Percentiles rank a stretch among this genome's conserved stretches.
Conservation (phyloP, 53 echinoderm and acorn worm genomes). For the Paelopatides confundens region DNA sequence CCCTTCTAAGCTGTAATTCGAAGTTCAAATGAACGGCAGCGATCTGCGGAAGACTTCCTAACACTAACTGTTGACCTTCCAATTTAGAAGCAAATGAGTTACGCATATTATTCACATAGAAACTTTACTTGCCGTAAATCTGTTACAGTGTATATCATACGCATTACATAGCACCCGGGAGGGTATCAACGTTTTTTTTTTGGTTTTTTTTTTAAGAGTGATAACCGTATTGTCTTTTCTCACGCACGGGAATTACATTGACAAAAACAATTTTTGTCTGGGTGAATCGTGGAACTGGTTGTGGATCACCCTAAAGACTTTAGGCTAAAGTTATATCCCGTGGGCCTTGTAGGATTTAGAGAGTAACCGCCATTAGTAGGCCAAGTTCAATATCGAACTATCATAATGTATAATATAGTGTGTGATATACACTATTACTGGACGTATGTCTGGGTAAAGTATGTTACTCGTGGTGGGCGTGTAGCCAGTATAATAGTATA, state of each 20-base stretch:
- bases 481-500: too few relatives aligned
- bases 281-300: background rate
- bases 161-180: slow-evolving; percentile 12
- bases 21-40: slow-evolving; percentile 32
- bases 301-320: too few relatives aligned
- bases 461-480: too few relatives aligned
- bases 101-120: background rate
- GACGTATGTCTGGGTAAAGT: too few relatives aligned
- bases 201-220: background rate
- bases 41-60: background rate
- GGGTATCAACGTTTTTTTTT: background rate
- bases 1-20: slow-evolving; percentile 30
- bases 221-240: slow-evolving; percentile 18
- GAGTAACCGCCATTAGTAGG: too few relatives aligned
- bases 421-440: too few relatives aligned
- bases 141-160: slow-evolving; percentile 32
- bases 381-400: too few relatives aligned
- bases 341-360: too few relatives aligned
- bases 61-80: slow-evolving; percentile 15
- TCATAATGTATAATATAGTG: too few relatives aligned
- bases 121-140: background rate
- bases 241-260: slow-evolving; percentile 25
- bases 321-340: too few relatives aligned
- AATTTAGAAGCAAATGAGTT: slow-evolving; percentile 25
- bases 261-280: background rate